phyloP scores from a whole-genome alignment of 2,113 vertebrate genomes.

The Symphodus melops region DNA sequence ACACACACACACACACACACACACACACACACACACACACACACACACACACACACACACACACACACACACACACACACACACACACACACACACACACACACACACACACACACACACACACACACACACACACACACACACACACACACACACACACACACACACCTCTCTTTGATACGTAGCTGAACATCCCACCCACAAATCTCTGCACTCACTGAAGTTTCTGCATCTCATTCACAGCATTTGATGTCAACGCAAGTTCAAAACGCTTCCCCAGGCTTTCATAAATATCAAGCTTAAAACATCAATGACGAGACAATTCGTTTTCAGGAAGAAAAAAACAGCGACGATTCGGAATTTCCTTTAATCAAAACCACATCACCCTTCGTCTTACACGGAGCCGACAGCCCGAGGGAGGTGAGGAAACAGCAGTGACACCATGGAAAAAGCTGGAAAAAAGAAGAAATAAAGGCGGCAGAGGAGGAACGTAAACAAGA shows the following conservation, averaged over 20 bases:
- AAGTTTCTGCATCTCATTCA: constrained; percentile 16
- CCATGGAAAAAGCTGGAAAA: constrained; percentile 43
- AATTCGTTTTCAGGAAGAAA: constrained; percentile 30
- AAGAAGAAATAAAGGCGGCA: constrained; percentile 9
- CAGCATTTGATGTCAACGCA: constrained; percentile 20
- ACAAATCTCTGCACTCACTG: not conserved
- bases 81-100: constrained; percentile 23
- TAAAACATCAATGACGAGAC: constrained; percentile 16
- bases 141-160: constrained; percentile 16
- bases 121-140: constrained; percentile 21
- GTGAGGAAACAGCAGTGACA: constrained; percentile 51
- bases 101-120: constrained; percentile 14
- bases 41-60: constrained; percentile 21
- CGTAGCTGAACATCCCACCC: not conserved
- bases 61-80: constrained; percentile 17
- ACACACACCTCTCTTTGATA: constrained; percentile 22
- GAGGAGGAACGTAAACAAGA: constrained; percentile 24
- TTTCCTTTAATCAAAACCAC: constrained; percentile 19
- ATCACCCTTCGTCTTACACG: not conserved
- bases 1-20: constrained; percentile 21
- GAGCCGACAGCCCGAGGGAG: constrained; percentile 24
- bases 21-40: constrained; percentile 19
- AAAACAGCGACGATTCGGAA: not conserved
- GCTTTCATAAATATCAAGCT: constrained; percentile 4
- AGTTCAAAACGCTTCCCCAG: constrained; percentile 4